These are phyloP conservation scores for Neolamprologus toae DNA, from an alignment of 2,113 vertebrate species.

Conservation along the genomic window DNA sequence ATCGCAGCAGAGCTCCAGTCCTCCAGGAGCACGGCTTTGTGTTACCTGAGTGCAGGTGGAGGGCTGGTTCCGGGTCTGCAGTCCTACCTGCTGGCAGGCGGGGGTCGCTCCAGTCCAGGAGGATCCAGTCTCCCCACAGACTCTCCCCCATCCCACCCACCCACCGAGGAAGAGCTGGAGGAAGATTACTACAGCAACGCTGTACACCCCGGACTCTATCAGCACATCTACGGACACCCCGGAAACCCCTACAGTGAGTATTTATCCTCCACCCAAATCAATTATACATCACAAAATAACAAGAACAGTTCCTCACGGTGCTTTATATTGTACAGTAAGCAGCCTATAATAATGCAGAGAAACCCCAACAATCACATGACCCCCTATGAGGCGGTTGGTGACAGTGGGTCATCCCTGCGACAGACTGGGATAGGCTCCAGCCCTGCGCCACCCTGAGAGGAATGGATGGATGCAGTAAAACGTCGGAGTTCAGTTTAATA, in stretches of 20 bases:
- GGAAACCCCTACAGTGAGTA: slow-evolving; percentile 75
- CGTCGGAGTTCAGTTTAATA: background rate
- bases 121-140: slow-evolving; percentile 91
- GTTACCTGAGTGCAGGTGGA: slow-evolving; percentile 45
- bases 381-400: background rate
- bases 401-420: background rate
- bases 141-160: slow-evolving; percentile 91
- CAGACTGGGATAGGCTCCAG: background rate
- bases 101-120: slow-evolving; percentile 85
- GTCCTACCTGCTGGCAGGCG: slow-evolving; percentile 71
- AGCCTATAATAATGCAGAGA: background rate
- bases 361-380: background rate
- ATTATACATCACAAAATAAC: background rate
- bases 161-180: slow-evolving; percentile 90
- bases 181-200: slow-evolving; percentile 88
- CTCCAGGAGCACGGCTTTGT: slow-evolving; percentile 57
- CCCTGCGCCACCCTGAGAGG: background rate
- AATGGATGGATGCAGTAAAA: background rate
- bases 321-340: background rate
- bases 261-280: background rate
- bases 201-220: slow-evolving; percentile 78
- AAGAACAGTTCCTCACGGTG: background rate
- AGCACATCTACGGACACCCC: slow-evolving; percentile 86
- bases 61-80: slow-evolving; percentile 82
- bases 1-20: slow-evolving; percentile 15